Base-by-base conservation (phyloP, 2,797 vertebrate species). In the Amblyraja radiata region DNA sequence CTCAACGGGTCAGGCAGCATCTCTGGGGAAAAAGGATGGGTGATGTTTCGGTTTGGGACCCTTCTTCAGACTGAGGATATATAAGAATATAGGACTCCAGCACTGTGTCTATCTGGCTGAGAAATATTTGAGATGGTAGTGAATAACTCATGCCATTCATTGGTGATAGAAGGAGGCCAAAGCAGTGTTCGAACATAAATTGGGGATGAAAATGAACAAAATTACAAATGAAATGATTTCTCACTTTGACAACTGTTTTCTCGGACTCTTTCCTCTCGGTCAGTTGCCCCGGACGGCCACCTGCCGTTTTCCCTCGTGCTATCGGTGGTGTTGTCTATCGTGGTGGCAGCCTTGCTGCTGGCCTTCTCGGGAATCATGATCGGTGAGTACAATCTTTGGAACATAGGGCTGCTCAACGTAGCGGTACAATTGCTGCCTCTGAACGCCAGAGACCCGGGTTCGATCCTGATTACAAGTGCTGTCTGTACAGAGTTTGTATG, bases 281-380 rank as follows among this genome's bases (percentile, higher is more conserved):
- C 95, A 94, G 96, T 96, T 58, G 95, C 95, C 1, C 95, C 95
- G 1, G 90, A 93, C 80, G 93, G 95, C 94, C 7, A 95, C 93
- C 95, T 97, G 86, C 96, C 98, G 0, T 97, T 98, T 74, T 98
- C 98, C 28, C 96, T 99, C 95, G 97, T 97, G 76, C 97, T 99
- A 93, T 99, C 98, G 0, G 98, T 99, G 58, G 98, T 98, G 93
- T 99, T 98, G 46, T 99, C 98, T 0, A 98, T 98, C 13, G 96
- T 99, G 94, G 99, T 99, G 93, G 98, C 98, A 9, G 98, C 98
- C 93, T 97, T 99, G 68, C 97, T 99, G 95, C 96, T 99, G 95
- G 98, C 97, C 1, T 99, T 99, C 95, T 99, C 98, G 0, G 98
- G 98, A 88, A 98, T 99, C 95, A 99, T 99, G 98, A 99, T 99